Conservation (phyloP, 2,797 vertebrate genomes). For the Podargus strigoides region DNA sequence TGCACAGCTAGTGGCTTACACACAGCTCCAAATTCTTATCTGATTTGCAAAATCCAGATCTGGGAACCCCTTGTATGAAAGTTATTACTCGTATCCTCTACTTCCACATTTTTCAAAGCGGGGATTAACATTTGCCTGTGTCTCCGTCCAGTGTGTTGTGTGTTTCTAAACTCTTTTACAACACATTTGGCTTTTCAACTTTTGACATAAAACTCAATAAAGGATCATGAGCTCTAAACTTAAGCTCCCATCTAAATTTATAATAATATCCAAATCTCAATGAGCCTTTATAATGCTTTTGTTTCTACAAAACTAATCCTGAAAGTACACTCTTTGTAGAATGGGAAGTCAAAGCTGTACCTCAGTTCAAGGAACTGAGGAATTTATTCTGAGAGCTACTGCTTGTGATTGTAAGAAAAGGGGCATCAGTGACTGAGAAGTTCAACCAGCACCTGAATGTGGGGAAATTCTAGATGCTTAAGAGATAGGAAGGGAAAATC, state of each 20-base stretch:
- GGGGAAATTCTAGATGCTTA: background rate
- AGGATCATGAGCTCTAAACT: background rate
- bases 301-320: background rate
- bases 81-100: background rate
- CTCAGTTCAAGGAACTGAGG: background rate
- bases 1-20: background rate
- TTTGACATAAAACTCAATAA: background rate
- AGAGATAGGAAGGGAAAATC: background rate
- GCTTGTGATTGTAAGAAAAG: background rate
- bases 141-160: background rate
- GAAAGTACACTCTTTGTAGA: background rate
- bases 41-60: background rate
- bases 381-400: background rate
- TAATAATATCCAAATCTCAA: background rate
- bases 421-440: background rate
- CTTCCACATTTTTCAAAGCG: background rate
- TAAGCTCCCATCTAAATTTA: background rate
- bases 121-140: background rate
- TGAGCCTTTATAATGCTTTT: background rate
- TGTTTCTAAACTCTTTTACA: background rate
- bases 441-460: background rate
- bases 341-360: background rate
- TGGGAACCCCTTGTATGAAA: background rate
- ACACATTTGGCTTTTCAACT: background rate
- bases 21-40: accelerated